Evolutionary conservation across 2,113 vertebrate genomes (phyloP).

Genomic region (Lepisosteus oculatus): DNA sequence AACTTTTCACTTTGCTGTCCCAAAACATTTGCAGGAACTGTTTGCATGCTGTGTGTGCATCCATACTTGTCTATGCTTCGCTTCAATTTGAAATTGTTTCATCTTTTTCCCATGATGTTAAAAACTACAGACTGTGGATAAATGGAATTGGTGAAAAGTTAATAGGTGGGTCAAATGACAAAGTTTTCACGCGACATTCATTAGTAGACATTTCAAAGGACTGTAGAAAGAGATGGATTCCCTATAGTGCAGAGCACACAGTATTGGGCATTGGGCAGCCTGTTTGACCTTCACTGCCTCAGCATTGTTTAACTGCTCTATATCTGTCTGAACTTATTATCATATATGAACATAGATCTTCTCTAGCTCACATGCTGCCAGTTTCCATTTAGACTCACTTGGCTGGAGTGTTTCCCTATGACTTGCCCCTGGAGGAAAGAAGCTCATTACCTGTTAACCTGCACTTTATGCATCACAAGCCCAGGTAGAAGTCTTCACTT

Average conservation of each 20-base stretch:
- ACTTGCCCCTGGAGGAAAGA: neutral
- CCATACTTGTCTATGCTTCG: constrained; percentile 13
- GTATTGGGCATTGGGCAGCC: constrained; percentile 35
- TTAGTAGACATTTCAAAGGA: constrained; percentile 16
- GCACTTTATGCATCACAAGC: neutral
- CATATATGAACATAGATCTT: constrained; percentile 18
- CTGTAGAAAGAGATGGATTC: constrained; percentile 22
- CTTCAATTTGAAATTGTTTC: too few relatives aligned
- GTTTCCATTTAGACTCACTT: constrained; percentile 3
- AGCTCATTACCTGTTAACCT: constrained; percentile 1
- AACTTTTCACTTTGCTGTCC: too few relatives aligned
- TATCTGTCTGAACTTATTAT: constrained; percentile 37
- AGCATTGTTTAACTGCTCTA: neutral
- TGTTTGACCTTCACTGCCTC: constrained; percentile 17
- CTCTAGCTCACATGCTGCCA: neutral
- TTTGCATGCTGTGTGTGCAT: neutral
- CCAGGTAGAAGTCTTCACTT: neutral
- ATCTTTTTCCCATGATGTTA: too few relatives aligned
- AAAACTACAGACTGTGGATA: too few relatives aligned
- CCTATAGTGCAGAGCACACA: constrained; percentile 20
- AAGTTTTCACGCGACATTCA: constrained; percentile 19
- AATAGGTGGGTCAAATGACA: constrained; percentile 29
- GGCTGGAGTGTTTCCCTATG: neutral
- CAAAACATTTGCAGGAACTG: constrained; percentile 1
- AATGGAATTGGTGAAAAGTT: constrained; percentile 17